A percentile compares a stretch with the other conserved stretches of the same genome.
These are phyloP conservation scores for Aurelia aurita complex sp. Pacific DNA, from an alignment of 30 jellyfish, hydroid and myxozoan genomes.

Conservation along the genomic window DNA sequence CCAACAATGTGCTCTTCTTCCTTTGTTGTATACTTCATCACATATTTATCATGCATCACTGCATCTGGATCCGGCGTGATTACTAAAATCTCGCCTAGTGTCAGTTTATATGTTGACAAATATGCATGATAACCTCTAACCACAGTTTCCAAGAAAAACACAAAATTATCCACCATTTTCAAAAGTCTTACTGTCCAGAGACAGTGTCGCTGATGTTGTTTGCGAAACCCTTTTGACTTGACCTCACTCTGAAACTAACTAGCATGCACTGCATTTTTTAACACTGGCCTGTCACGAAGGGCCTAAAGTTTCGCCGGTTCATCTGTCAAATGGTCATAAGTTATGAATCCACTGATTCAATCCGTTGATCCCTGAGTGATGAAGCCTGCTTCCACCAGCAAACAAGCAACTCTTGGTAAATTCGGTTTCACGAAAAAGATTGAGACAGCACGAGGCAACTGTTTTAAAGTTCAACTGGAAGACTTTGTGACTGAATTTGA, in stretches of 20 bases:
- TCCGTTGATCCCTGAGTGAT: constrained; percentile 42
- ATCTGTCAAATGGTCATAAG: constrained; percentile 42
- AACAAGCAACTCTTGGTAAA: constrained; percentile 42
- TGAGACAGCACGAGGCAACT: constrained; percentile 46
- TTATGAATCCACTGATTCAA: constrained; percentile 30
- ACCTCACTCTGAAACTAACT: constrained; percentile 38
- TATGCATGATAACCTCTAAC: constrained; percentile 16
- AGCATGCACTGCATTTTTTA: constrained; percentile 34
- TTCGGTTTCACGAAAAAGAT: constrained; percentile 34
- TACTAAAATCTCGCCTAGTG: constrained; percentile 41
- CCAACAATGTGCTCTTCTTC: constrained; percentile 36
- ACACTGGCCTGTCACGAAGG: constrained; percentile 47
- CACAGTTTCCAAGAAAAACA: constrained; percentile 17
- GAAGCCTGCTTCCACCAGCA: constrained; percentile 55
- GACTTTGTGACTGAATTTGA: constrained; percentile 34
- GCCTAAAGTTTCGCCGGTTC: constrained; percentile 50
- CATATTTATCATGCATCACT: constrained; percentile 10
- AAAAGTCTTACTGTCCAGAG: constrained; percentile 45
- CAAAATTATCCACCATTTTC: constrained; percentile 26
- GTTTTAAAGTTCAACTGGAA: constrained; percentile 41
- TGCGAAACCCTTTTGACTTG: constrained; percentile 45
- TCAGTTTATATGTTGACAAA: constrained; percentile 12
- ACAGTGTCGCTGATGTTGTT: constrained; percentile 40
- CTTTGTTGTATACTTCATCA: constrained; percentile 19
- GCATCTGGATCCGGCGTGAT: constrained; percentile 28